Conservation (phyloP, 2,888 invertebrate genomes). For the Chrysina gloriosa region DNA sequence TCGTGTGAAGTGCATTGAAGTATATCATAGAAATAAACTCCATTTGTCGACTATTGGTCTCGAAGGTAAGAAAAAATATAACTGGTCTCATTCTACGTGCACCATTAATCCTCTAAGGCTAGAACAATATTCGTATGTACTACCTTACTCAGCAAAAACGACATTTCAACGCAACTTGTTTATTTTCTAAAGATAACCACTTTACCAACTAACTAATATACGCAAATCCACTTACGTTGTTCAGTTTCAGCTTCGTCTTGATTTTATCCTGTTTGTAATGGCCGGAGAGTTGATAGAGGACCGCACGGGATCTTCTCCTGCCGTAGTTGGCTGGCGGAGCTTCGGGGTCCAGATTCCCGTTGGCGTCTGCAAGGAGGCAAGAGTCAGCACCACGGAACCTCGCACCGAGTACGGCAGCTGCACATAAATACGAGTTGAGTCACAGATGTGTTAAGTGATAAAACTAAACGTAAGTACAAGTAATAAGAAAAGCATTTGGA, state of each 20-base stretch:
- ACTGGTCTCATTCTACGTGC: too few species aligned
- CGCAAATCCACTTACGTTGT: conserved; percentile 80
- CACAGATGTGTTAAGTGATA: conserved; percentile 37
- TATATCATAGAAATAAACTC: too few species aligned
- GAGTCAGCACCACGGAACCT: conserved; percentile 83
- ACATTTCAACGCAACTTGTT: too few species aligned
- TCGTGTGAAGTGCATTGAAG: too few species aligned
- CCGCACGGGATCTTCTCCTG: conserved; percentile 91
- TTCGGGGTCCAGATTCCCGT: conserved; percentile 79
- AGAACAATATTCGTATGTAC: too few species aligned
- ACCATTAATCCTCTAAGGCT: too few species aligned
- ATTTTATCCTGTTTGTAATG: conserved; percentile 95
- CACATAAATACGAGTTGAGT: conserved; percentile 54
- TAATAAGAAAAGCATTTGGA: background rate
- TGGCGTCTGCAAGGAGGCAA: conserved; percentile 84
- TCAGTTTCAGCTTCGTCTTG: conserved; percentile 93
- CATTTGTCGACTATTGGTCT: too few species aligned
- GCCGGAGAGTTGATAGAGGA: conserved; percentile 95
- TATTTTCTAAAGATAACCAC: too few species aligned
- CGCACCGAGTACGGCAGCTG: conserved; percentile 84
- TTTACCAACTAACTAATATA: background rate
- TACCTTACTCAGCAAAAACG: too few species aligned
- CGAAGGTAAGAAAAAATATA: too few species aligned
- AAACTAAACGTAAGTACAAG: conserved; percentile 11
- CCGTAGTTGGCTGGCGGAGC: conserved; percentile 90